A percentile compares a stretch with the other conserved stretches of the same genome.
These are phyloP conservation scores for Bombus waltoni DNA, from an alignment of 1,140 invertebrate species.

Conservation along the genomic window DNA sequence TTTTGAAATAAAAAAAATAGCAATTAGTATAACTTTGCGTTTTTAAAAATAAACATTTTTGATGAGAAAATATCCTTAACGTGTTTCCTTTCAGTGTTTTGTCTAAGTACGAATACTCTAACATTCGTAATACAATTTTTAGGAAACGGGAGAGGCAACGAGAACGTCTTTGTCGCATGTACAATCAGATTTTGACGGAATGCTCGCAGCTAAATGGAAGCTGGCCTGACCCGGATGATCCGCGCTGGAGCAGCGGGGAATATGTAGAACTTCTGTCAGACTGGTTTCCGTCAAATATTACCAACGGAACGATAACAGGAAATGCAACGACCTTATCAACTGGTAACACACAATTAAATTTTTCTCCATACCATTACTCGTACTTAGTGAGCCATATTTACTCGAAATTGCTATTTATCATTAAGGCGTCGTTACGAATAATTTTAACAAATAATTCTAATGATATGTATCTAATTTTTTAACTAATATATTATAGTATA, in stretches of 20 bases:
- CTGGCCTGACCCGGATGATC: conserved; percentile 77
- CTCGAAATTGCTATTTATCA: not conserved
- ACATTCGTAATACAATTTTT: conserved; percentile 58
- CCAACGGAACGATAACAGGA: conserved; percentile 71
- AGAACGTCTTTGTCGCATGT: conserved; percentile 87
- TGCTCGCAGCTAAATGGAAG: conserved; percentile 84
- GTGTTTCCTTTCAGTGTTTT: not conserved
- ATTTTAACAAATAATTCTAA: no score
- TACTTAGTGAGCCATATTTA: not conserved
- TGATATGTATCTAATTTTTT: not conserved
- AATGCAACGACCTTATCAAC: conserved; percentile 72
- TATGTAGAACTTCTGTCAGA: conserved; percentile 77
- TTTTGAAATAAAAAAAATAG: not conserved
- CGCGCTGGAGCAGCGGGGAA: conserved; percentile 76
- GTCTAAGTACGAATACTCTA: not conserved
- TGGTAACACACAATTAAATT: conserved; percentile 67
- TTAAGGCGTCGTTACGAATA: not conserved
- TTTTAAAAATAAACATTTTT: not conserved
- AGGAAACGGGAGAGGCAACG: conserved; percentile 87
- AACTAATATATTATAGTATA: not conserved
- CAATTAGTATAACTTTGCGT: not conserved
- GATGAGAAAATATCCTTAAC: not conserved
- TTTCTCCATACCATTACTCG: not conserved
- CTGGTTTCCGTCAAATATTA: conserved; percentile 77
- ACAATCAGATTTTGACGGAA: conserved; percentile 85